Evolutionary conservation across 2,113 vertebrate species (phyloP).

Genomic region (Crotalus horridus): DNA sequence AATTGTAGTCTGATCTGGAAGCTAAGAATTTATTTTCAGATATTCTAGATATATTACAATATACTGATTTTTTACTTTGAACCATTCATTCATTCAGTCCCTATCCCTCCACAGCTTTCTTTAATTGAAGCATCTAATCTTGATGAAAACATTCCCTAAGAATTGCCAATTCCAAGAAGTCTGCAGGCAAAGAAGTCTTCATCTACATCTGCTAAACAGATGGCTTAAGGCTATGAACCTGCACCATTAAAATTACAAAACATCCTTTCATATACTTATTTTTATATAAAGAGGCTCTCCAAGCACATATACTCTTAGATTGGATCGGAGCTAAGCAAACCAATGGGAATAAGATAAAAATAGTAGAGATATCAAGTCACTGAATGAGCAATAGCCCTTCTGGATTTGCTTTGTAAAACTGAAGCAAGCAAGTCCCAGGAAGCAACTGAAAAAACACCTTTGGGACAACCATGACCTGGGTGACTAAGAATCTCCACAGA

Average conservation of each 20-base stretch:
- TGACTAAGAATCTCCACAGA: no score
- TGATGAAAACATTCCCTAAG: background rate
- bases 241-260: background rate
- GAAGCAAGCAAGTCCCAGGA: background rate
- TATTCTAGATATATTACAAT: background rate
- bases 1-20: background rate
- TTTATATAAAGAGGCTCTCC: background rate
- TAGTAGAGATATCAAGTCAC: background rate
- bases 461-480: no score
- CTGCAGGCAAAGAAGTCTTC: background rate
- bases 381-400: background rate
- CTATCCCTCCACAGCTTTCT: background rate
- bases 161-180: background rate
- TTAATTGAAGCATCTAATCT: background rate
- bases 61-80: background rate
- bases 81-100: background rate
- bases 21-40: background rate
- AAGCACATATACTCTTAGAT: background rate
- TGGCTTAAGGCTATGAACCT: background rate
- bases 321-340: background rate
- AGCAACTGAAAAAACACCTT: no score
- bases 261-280: background rate
- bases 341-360: background rate
- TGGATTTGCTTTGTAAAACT: background rate
- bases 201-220: background rate